Evolutionary conservation across 2,797 vertebrate species (phyloP).

Genomic region (Myotis daubentonii): DNA sequence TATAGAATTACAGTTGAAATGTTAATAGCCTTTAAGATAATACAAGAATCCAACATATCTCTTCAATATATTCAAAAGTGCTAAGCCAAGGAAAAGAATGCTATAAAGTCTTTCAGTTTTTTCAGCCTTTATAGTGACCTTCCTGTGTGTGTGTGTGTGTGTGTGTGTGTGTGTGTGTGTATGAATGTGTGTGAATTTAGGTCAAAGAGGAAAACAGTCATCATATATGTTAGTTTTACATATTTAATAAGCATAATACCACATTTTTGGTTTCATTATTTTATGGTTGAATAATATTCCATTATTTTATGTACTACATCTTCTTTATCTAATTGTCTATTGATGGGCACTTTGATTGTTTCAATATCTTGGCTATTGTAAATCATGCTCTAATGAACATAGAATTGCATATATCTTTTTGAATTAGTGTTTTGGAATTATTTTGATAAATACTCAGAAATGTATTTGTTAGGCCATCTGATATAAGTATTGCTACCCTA

Average conservation of each 20-base stretch:
- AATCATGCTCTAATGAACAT: not conserved
- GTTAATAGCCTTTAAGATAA: constrained; percentile 3
- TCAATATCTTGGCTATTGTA: not conserved
- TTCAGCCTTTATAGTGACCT: not conserved
- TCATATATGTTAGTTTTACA: constrained; percentile 22
- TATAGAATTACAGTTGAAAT: not conserved
- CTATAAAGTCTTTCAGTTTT: not conserved
- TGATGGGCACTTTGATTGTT: not conserved
- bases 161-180: not conserved
- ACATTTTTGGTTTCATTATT: not conserved
- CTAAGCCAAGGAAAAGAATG: not conserved
- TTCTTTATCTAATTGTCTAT: not conserved
- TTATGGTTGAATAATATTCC: not conserved
- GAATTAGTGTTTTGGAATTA: not conserved
- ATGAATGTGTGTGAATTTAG: not conserved
- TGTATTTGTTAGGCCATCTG: not conserved
- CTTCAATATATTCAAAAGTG: not conserved
- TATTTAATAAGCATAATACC: not conserved
- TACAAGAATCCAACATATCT: not conserved
- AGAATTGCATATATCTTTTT: not conserved
- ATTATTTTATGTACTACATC: not conserved
- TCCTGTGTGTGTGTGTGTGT: not conserved
- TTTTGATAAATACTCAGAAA: not conserved
- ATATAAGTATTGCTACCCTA: not conserved
- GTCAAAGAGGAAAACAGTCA: not conserved